Evolutionary conservation across 2,113 vertebrate species (phyloP).

Genomic region (Aythya baeri): DNA sequence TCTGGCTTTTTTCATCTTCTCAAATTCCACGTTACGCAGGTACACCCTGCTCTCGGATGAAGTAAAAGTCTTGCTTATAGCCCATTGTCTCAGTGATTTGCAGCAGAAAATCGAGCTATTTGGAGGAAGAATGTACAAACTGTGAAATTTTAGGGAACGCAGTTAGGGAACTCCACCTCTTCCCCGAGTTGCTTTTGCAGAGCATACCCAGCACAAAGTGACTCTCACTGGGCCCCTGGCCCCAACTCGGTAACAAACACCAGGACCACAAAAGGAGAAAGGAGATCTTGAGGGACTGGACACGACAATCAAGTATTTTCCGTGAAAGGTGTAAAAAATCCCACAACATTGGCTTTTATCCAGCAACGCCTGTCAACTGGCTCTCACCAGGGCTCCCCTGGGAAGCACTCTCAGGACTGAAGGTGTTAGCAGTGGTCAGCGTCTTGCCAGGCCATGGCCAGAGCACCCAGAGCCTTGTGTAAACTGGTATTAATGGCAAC

Average conservation of each 20-base stretch:
- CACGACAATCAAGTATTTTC: neutral
- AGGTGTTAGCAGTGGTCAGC: neutral
- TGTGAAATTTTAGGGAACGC: neutral
- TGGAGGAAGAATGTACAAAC: neutral
- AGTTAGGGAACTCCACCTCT: neutral
- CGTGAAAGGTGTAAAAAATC: neutral
- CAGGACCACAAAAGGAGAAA: neutral
- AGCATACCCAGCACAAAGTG: neutral
- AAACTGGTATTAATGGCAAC: neutral
- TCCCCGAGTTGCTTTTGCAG: neutral
- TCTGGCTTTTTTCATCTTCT: neutral
- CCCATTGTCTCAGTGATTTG: neutral
- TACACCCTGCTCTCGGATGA: neutral
- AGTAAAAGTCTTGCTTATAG: neutral
- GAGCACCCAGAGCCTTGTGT: neutral
- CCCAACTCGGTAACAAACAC: neutral
- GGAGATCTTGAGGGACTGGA: neutral
- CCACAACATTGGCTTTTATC: neutral
- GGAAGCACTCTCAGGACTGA: neutral
- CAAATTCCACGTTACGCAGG: neutral
- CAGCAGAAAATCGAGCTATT: neutral
- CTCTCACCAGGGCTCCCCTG: neutral
- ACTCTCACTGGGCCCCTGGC: rapidly evolving
- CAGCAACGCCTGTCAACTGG: neutral
- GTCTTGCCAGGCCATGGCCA: neutral